Evolutionary conservation across 2,113 vertebrate species (phyloP).

Genomic region (Chloropsis cyanopogon): DNA sequence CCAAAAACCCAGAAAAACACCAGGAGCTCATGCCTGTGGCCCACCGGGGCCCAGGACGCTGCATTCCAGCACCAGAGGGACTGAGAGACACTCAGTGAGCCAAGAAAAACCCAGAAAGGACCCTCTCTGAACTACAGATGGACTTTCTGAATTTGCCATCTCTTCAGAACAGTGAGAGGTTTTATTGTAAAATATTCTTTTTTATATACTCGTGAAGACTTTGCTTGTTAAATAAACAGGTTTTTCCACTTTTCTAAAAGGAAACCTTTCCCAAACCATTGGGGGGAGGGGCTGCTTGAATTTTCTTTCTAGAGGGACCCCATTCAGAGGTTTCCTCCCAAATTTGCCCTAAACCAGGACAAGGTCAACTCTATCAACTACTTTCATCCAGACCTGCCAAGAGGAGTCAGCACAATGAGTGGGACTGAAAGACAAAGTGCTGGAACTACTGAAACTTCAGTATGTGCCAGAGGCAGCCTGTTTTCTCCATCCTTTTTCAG

Average conservation of each 20-base stretch:
- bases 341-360: not conserved
- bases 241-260: not conserved
- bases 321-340: not conserved
- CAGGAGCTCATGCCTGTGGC: fast-evolving
- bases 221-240: not conserved
- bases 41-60: fast-evolving
- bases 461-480: not conserved
- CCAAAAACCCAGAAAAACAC: not conserved
- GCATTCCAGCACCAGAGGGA: not conserved
- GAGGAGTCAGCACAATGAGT: not conserved
- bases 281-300: fast-evolving
- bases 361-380: not conserved
- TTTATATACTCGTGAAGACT: not conserved
- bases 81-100: not conserved
- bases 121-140: not conserved
- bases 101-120: not conserved
- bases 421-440: not conserved
- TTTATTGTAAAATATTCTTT: not conserved
- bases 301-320: not conserved
- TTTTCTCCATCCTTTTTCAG: not conserved
- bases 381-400: not conserved
- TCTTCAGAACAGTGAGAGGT: not conserved
- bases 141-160: not conserved
- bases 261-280: not conserved
- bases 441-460: not conserved